Evolutionary conservation across 2,888 invertebrate species (phyloP).

Genomic region (Serripes groenlandicus): DNA sequence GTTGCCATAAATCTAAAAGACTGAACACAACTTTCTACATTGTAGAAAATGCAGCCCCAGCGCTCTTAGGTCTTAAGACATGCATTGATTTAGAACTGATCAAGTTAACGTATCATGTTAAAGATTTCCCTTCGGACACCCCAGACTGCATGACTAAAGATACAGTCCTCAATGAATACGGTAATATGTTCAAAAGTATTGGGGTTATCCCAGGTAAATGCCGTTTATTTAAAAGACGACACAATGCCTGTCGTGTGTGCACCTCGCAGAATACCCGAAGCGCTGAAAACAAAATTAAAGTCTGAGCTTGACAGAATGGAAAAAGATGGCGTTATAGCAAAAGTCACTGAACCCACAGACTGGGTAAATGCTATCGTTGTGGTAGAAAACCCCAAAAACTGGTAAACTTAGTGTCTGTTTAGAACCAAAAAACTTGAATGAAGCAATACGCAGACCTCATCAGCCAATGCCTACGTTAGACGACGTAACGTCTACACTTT

Average conservation of each 20-base stretch:
- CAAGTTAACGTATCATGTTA: too few relatives aligned
- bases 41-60: too few relatives aligned
- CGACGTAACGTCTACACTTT: slow-evolving; percentile 22
- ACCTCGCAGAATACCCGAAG: slow-evolving; percentile 10
- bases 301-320: slow-evolving; percentile 33
- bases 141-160: too few relatives aligned
- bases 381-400: slow-evolving; percentile 38
- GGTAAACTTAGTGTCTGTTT: slow-evolving; percentile 46
- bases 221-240: too few relatives aligned
- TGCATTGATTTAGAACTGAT: too few relatives aligned
- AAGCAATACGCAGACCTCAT: slow-evolving; percentile 50
- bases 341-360: slow-evolving; percentile 38
- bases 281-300: slow-evolving; percentile 1
- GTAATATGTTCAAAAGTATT: too few relatives aligned
- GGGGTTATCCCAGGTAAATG: too few relatives aligned
- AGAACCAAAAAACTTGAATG: slow-evolving; percentile 44
- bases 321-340: slow-evolving; percentile 27
- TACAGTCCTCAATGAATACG: too few relatives aligned
- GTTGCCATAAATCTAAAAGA: too few relatives aligned
- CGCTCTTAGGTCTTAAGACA: too few relatives aligned
- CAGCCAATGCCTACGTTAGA: slow-evolving; percentile 55
- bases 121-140: too few relatives aligned
- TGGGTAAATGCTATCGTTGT: slow-evolving; percentile 31
- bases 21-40: too few relatives aligned
- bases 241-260: slow-evolving; percentile 31